phyloP scores from a whole-genome alignment of 1,140 invertebrate genomes.

The Bactericera cockerelli region DNA sequence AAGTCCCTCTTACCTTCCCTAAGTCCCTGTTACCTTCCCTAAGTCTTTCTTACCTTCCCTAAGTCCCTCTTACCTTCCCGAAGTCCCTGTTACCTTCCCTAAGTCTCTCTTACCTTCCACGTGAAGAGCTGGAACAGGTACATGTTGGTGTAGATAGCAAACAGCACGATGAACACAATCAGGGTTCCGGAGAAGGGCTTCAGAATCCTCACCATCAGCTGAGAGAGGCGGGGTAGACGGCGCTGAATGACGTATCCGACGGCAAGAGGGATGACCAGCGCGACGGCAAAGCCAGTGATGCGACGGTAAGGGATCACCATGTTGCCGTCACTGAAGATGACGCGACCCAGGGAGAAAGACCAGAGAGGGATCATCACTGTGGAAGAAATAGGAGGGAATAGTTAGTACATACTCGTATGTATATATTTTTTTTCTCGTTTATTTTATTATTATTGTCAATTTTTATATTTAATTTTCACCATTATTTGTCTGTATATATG shows the following conservation, averaged over 20 bases:
- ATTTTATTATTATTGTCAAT: no score
- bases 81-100: no score
- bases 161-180: slow-evolving; percentile 78
- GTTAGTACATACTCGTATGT: no score
- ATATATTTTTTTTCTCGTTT: no score
- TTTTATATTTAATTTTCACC: no score
- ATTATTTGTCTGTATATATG: no score
- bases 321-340: slow-evolving; percentile 53
- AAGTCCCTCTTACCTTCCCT: no score
- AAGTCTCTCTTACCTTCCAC: slow-evolving; percentile 53
- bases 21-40: no score
- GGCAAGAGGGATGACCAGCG: slow-evolving; percentile 64
- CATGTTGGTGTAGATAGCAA: slow-evolving; percentile 78
- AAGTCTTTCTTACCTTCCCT: no score
- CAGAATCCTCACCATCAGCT: slow-evolving; percentile 57
- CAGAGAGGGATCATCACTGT: slow-evolving; percentile 86
- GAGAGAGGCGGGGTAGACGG: slow-evolving; percentile 45
- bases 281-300: slow-evolving; percentile 56
- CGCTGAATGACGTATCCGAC: slow-evolving; percentile 63
- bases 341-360: slow-evolving; percentile 79
- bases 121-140: slow-evolving; percentile 84
- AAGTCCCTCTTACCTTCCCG: no score
- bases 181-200: slow-evolving; percentile 72
- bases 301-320: slow-evolving; percentile 64
- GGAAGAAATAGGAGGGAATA: slow-evolving; percentile 24